These are phyloP conservation scores for Scelioninae gen. 2 DNA, from an alignment of 2,888 invertebrate genomes.

Conservation along the genomic window DNA sequence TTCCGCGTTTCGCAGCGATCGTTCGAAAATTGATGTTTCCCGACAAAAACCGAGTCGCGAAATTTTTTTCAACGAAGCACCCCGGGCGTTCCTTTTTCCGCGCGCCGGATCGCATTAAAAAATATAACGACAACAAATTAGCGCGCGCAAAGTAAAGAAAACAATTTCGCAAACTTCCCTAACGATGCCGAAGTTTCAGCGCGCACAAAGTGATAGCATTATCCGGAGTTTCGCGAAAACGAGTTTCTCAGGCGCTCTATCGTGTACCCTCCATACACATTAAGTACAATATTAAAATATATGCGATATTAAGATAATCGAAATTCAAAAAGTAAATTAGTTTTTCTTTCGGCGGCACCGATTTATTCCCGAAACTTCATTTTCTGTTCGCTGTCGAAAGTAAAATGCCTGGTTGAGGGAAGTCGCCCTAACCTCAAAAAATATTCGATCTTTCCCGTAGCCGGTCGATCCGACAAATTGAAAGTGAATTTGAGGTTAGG, in stretches of 20 bases:
- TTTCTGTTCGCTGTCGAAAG: constrained; percentile 24
- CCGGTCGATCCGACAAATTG: no score
- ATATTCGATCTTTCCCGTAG: no score
- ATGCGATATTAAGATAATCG: constrained; percentile 50
- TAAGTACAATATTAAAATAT: constrained; percentile 50
- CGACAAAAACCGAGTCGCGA: constrained; percentile 10
- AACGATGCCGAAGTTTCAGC: constrained; percentile 55
- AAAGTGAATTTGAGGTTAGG: no score
- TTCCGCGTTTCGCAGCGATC: no score
- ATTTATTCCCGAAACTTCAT: constrained; percentile 28
- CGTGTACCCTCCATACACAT: constrained; percentile 34
- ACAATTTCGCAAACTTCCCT: constrained; percentile 56
- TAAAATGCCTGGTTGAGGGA: neutral
- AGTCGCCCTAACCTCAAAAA: no score
- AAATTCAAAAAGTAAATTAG: constrained; percentile 47
- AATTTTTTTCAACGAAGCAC: constrained; percentile 27
- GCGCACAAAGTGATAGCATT: constrained; percentile 55
- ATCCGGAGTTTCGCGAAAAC: constrained; percentile 54
- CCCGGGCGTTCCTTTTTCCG: constrained; percentile 15
- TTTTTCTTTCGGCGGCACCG: constrained; percentile 29
- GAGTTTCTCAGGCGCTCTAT: constrained; percentile 52
- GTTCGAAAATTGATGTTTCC: no score
- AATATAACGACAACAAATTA: constrained; percentile 57
- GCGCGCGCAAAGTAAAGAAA: constrained; percentile 56
- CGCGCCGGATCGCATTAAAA: constrained; percentile 46